Conservation (phyloP, 2,888 invertebrate genomes). For the Eugnorisma glareosa region DNA sequence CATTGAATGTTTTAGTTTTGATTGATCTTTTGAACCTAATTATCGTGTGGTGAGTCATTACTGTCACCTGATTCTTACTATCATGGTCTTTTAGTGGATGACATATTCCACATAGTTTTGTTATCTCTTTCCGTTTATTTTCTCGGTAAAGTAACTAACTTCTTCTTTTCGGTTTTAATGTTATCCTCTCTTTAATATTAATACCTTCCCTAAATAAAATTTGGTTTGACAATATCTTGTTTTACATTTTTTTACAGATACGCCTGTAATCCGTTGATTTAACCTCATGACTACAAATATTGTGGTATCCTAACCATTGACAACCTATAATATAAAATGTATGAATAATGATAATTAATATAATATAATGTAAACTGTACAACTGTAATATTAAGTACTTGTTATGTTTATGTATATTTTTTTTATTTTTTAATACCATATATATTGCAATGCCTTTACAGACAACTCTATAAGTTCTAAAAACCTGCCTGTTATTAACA, state of each 20-base stretch:
- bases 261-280: not conserved
- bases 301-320: no score
- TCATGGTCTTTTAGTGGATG: not conserved
- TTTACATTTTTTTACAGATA: not conserved
- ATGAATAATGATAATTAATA: no score
- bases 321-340: no score
- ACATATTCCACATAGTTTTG: not conserved
- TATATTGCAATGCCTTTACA: no score
- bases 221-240: not conserved
- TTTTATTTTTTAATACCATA: no score
- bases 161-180: not conserved
- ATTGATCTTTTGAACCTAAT: slow-evolving; percentile 51
- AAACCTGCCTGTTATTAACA: no score
- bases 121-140: not conserved
- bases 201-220: not conserved
- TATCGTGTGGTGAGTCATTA: slow-evolving; percentile 15
- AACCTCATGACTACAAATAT: not conserved
- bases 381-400: no score
- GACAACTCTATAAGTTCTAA: no score
- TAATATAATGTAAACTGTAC: no score
- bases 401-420: no score
- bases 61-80: slow-evolving; percentile 18
- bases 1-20: slow-evolving; percentile 30
- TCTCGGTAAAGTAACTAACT: not conserved
- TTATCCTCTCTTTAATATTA: not conserved